Evolutionary conservation across 2,797 vertebrate genomes (phyloP).

Genomic region (Phalloptychus januarius): DNA sequence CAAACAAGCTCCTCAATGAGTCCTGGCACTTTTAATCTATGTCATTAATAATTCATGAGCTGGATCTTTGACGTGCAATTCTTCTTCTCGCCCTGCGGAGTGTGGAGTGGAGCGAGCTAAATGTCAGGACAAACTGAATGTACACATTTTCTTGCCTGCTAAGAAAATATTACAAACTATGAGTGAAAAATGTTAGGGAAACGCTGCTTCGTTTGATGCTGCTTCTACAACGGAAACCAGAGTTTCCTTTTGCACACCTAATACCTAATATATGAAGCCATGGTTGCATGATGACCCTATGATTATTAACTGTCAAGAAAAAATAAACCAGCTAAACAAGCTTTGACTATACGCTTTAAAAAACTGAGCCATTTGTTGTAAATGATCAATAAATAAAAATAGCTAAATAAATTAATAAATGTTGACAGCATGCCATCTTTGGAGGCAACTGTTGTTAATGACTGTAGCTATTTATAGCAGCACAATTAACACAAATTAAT

Average conservation of each 20-base stretch:
- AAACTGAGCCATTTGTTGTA: neutral
- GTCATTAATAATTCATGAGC: constrained; percentile 77
- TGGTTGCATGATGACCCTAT: neutral
- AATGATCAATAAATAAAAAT: neutral
- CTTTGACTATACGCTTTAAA: neutral
- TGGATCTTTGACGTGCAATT: constrained; percentile 61
- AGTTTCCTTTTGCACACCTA: neutral
- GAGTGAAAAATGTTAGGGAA: constrained; percentile 38
- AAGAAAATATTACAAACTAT: constrained; percentile 34
- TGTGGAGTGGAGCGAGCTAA: constrained; percentile 39
- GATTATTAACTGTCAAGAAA: neutral
- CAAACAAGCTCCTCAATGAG: constrained; percentile 66
- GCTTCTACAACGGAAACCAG: neutral
- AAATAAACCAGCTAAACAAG: neutral
- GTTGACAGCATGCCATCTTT: neutral
- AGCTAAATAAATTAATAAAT: neutral
- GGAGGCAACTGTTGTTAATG: neutral
- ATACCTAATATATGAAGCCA: neutral
- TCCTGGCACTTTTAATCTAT: constrained; percentile 63
- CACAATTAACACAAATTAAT: constrained; percentile 11
- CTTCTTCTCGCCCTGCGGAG: constrained; percentile 44
- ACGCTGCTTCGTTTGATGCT: neutral
- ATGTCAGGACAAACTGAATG: constrained; percentile 68
- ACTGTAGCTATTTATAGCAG: constrained; percentile 1
- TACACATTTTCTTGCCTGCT: constrained; percentile 44